Evolutionary conservation across 1,140 invertebrate genomes (phyloP), one percentile per base, ranked within the genome.

Genomic region (Leptinotarsa lineolata): DNA sequence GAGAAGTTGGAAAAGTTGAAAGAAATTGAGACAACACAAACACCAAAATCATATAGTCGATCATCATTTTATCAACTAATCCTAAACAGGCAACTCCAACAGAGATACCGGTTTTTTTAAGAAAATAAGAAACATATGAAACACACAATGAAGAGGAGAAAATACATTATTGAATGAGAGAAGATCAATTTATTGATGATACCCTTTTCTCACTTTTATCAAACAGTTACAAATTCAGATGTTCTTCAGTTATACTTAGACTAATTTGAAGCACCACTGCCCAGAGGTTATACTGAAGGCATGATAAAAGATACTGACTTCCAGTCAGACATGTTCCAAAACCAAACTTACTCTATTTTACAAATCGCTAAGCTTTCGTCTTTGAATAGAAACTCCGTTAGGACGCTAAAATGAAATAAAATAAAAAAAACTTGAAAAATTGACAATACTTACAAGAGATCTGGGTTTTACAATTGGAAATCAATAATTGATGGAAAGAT

Each of bases 141-240:
- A 15, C 59, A 61, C 59, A 4, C 59, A 61, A 61, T 22, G 59
- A 61, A 11, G 59, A 61, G 18, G 2, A n/a, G 12, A 4, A 61
- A 61, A 15, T 61, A n/a, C 59, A 2, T 1, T 2, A 58, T 61
- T 2, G 59, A 61, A 61, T 4, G 11, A 6, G 1, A 61, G 59
- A 61, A 61, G 59, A 61, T 61, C n/a, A 61, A 61, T 61, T 61
- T 22, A 61, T 61, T n/a, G 59, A 61, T 61, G 59, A 60, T n/a
- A 60, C 59, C 5, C 16, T n/a, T 8, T 60, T n/a, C 59, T 60
- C 59, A 60, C 5, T 60, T 60, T 60, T 60, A 60, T 60, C n/a
- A 60, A n/a, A 61, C 18, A 61, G 4, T 61, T 4, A 61, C 59
- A 61, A 61, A 61, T 61, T n/a, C 59, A 18, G 48, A 58, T 3